Evolutionary conservation across 2,888 invertebrate genomes (phyloP), one percentile per base, ranked within the genome.

Genomic region (Napeogenes sylphis): DNA sequence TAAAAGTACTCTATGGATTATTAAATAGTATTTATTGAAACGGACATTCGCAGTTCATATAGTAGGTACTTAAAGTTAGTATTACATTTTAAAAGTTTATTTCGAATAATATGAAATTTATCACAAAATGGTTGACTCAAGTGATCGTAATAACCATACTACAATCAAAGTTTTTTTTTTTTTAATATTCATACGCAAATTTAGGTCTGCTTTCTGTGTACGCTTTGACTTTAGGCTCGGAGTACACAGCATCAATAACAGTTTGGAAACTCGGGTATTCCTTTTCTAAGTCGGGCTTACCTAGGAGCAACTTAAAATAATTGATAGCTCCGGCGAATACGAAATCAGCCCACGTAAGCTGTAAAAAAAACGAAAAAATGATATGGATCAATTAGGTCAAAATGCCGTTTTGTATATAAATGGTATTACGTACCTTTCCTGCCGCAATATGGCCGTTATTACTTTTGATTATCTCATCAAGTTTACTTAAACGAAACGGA

Each of bases 381-480:
- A 42, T 42, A 10, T 10, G 10, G 12, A 10, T 10, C 2, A 10
- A 12, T 42, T 4, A 1, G 5, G 5, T 38, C 38, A 38, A 38
- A 8, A 3, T 21, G 1, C 21, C 21, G 0, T 21, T 21, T 1
- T 21, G 21, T 21, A 42, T 42, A 10, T 42, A 2, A 10, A 8
- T 42, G 5, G 6, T 2, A 42, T 42, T 42, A 38, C 1, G 38
- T 69, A 91, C 91, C 84, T 85, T 87, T 62, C 91, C 91, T 61
- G 85, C 78, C 21, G 92, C 93, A 33, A 94, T 78, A 70, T 93
- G 87, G 12, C 93, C 93, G n/a, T 90, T 90, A 72, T 94, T 93
- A 56, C 90, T 83, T 68, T 88, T 83, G 6, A 92, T 88, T 53
- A 92, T 85, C 12, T 85, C 83, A 61, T 93, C 92, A 3, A 94